Evolutionary conservation across 2,113 vertebrate genomes (phyloP), one percentile per base, ranked within the genome.

Genomic region (Elaphurus davidianus): DNA sequence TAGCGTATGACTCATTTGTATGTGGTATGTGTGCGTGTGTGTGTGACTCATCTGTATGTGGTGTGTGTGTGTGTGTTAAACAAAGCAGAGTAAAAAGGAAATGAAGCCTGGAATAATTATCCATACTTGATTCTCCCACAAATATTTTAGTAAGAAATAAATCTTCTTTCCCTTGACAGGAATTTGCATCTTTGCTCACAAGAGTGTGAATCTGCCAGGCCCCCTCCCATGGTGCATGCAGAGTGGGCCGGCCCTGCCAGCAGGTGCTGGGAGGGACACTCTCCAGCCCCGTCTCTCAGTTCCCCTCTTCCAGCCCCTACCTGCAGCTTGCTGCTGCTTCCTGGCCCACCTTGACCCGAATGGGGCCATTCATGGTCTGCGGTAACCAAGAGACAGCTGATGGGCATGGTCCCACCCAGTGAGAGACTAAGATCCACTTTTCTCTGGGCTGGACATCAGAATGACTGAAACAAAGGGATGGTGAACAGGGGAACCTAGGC

Each of bases 401-500:
- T 7, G 33, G 54, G 36, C 71, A 28, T 12, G 0, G 9, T 30
- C 45, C 27, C 33, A 45, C 33, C n/a, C 3, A 43, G 19, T 13
- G 30, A 84, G 40, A n/a, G 78, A 27, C 57, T 19, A 7, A 45
- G 21, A 59, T 6, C 27, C 76, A 2, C 40, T 55, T 47, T 59
- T 25, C 40, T 36, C 78, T 11, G 43, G n/a, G 30, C 19, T 21
- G 33, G 36, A 67, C 16, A 8, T 4, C 47, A 36, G 50, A 62
- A 16, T 2, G 36, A 1, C 87, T 52, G n/a, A 28, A 57, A 12
- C 19, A 87, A 19, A 10, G 7, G 12, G 23, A 0, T 15, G 27
- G 36, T 30, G 6, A 8, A 0, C 3, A 2, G n/a, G 0, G 23
- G 25, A 14, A 1, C 7, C 25, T 5, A 8, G 7, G 30, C 13